Base-by-base conservation (phyloP, 2,888 invertebrate genomes). In the Papilio protenor region DNA sequence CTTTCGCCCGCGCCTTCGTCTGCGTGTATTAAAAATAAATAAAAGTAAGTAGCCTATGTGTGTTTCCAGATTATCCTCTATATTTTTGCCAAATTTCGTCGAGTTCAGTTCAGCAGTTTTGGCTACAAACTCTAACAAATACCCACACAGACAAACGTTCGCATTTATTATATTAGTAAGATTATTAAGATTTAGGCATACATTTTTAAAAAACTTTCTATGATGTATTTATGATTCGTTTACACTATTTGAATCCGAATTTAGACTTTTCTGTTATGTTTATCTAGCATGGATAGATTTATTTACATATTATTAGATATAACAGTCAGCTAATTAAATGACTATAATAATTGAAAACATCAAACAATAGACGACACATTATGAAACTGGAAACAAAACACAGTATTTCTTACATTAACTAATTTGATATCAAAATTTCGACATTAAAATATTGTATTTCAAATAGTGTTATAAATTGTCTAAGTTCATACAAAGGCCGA, bases 191-290 rank as follows among this genome's bases (percentile, higher is more conserved):
- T n/a, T 8, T n/a, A n/a, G n/a, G 18, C 18, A 27, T 27, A 27
- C 2, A 27, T 27, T 27, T 27, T 27, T 27, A 27, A 27, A 27
- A 2, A 27, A 27, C 27, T 27, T 27, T 27, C 27, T 27, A 27
- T 8, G 6, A 0, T 6, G 1, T 55, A n/a, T n/a, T 55, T 55
- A 55, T 52, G 52, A 12, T 52, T n/a, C 10, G n/a, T 55, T 55
- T 8, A 21, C 8, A 55, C 8, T 55, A 2, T 21, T 21, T 55
- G 1, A 55, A 10, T 55, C n/a, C 21, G 55, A n/a, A 55, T 55
- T n/a, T 55, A 18, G n/a, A n/a, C n/a, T 55, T 55, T n/a, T n/a
- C 18, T 55, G 55, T n/a, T 6, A 21, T 61, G 10, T 70, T 80
- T 4, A 1, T 59, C 2, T 12, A 23, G 59, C 14, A 23, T 23